A percentile compares a stretch with the other conserved stretches of the same genome.
phyloP scores from a whole-genome alignment of 2,888 invertebrate genomes.

The Fragum fragum region DNA sequence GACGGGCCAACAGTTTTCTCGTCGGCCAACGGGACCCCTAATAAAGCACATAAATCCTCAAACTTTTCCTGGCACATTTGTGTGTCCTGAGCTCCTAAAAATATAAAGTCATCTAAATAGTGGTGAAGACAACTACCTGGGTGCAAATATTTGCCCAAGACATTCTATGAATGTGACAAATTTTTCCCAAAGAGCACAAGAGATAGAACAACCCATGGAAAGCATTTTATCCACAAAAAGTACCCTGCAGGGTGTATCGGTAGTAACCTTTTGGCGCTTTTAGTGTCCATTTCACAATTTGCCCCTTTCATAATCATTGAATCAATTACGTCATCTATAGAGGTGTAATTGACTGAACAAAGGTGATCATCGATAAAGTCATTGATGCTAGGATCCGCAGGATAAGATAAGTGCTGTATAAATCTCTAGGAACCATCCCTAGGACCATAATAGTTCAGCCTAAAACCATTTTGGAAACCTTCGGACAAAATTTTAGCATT shows the following conservation, averaged over 20 bases:
- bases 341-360: conserved; percentile 34
- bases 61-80: background rate
- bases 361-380: conserved; percentile 28
- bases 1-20: conserved; percentile 32
- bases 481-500: background rate
- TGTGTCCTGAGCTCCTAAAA: background rate
- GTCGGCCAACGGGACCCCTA: conserved; percentile 29
- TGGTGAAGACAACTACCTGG: background rate
- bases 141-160: background rate
- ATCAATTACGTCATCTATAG: conserved; percentile 31
- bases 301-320: conserved; percentile 13
- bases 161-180: conserved; percentile 20
- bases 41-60: background rate
- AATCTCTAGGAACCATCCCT: conserved; percentile 15
- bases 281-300: conserved; percentile 17
- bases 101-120: conserved; percentile 35
- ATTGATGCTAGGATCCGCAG: conserved; percentile 36
- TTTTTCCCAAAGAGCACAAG: conserved; percentile 27
- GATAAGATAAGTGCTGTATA: conserved; percentile 40
- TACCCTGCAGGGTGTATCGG: conserved; percentile 11
- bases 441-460: background rate
- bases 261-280: conserved; percentile 27
- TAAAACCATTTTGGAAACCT: conserved; percentile 25
- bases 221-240: conserved; percentile 28
- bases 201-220: conserved; percentile 26